Evolutionary conservation across 2,113 vertebrate species (phyloP).

Genomic region (Ptilorrhoa leucosticta): DNA sequence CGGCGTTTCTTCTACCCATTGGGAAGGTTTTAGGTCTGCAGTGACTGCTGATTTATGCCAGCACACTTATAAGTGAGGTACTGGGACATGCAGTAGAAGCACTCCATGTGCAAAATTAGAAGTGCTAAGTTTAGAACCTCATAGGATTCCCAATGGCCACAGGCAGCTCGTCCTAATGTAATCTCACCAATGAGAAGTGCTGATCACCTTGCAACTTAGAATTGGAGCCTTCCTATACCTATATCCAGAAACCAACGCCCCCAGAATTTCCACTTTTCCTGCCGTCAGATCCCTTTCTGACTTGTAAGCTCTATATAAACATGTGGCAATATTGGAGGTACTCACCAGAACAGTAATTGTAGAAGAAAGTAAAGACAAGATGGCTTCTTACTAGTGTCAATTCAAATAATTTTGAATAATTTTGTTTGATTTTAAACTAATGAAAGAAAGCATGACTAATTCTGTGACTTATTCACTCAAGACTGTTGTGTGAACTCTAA

Average conservation of each 20-base stretch:
- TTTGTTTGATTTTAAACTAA: not conserved
- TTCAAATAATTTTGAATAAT: not conserved
- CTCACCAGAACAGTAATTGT: not conserved
- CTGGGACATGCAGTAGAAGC: not conserved
- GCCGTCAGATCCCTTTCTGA: not conserved
- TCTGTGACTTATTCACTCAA: not conserved
- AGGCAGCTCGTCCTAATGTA: not conserved
- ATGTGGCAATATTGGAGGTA: not conserved
- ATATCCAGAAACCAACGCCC: not conserved
- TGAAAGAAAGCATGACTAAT: not conserved
- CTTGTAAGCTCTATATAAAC: not conserved
- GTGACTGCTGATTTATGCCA: not conserved
- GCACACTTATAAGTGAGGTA: not conserved
- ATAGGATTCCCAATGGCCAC: not conserved
- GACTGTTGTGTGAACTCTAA: not conserved
- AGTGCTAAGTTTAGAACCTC: not conserved
- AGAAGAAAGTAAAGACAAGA: not conserved
- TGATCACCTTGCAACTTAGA: not conserved
- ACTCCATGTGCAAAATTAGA: not conserved
- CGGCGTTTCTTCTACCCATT: not conserved
- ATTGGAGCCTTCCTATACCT: not conserved
- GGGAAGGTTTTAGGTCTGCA: not conserved
- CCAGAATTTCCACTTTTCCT: not conserved
- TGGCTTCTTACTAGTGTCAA: not conserved
- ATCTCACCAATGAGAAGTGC: not conserved